Base-by-base conservation (phyloP, 2,113 vertebrate species). In the Tragelaphus strepsiceros region DNA sequence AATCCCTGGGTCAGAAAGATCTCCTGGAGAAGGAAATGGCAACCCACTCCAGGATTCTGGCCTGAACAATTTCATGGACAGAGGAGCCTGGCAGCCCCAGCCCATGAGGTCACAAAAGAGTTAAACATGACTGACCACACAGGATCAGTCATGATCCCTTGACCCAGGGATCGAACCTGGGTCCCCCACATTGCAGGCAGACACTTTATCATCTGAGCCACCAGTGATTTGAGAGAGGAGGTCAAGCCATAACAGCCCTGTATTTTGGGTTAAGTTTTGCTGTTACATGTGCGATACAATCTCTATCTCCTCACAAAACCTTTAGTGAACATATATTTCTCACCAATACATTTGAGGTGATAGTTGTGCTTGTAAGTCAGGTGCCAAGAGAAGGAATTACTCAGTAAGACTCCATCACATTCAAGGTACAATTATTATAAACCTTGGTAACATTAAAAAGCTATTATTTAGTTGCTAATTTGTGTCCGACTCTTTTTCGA, bases 391-490 rank as follows among this genome's bases (percentile, higher is more conserved):
- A 1, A 96, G 16, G 90, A 88, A 4, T 94, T 56, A 78, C 35
- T 30, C 74, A 86, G n/a, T 26, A 24, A 95, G 8, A 49, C 30
- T 2, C 46, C 54, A 67, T 35, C 17, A 54, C 22, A 77, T 56
- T 81, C 39, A 61, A 62, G 15, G 26, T 43, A 92, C 53, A 94
- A 85, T 82, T 90, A 91, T 64, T 92, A 24, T 49, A n/a, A 88
- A 54, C 19, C 95, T 80, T 28, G 19, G 88, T 64, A 71, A 24
- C 21, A 56, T 56, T 83, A 83, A 24, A 83, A 56, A 46, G 78
- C 22, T 24, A 24, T 74, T 74, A 11, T 74, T 74, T 43, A 74
- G 71, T 43, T 43, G 35, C 71, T 43, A 74, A 43, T 35, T 24
- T 39, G 11, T 74, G 12, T 43, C 21, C 0, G 0, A 26, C 71